Percentiles rank a stretch among this genome's conserved stretches.
Evolutionary conservation across 2,113 vertebrate genomes (phyloP).

Genomic region (Siniperca knerii): DNA sequence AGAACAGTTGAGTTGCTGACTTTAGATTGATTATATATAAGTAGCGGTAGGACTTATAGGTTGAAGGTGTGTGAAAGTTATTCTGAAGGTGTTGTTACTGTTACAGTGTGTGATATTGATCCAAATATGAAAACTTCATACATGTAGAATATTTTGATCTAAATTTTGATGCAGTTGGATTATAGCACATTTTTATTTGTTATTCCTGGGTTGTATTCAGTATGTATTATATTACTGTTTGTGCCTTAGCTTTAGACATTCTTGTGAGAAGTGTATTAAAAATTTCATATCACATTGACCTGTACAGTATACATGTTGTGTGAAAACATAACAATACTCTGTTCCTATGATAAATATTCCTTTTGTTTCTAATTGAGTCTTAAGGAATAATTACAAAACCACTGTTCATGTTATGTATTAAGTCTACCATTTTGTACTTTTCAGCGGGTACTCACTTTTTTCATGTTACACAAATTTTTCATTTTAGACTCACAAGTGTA

Average conservation of each 20-base stretch:
- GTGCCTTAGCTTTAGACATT: slow-evolving; percentile 45
- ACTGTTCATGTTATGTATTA: slow-evolving; percentile 35
- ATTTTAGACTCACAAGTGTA: slow-evolving; percentile 43
- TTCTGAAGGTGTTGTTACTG: background rate
- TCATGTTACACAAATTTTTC: slow-evolving; percentile 12
- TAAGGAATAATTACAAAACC: slow-evolving; percentile 6
- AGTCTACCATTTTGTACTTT: slow-evolving; percentile 41
- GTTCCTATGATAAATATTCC: background rate
- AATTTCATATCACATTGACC: slow-evolving; percentile 20
- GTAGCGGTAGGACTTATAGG: background rate
- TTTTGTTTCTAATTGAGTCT: background rate
- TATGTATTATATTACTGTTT: background rate
- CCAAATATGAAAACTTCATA: background rate
- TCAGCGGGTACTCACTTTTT: background rate
- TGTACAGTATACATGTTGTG: slow-evolving; percentile 33
- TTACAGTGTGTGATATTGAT: slow-evolving; percentile 31
- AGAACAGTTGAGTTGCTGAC: slow-evolving; percentile 6
- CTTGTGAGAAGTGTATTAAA: background rate
- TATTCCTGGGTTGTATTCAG: background rate
- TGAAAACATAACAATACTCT: background rate
- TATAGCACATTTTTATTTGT: background rate
- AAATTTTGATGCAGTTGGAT: background rate
- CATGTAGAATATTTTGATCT: background rate
- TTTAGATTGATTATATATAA: slow-evolving; percentile 17
- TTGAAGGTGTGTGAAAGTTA: slow-evolving; percentile 26